Base-by-base conservation (phyloP, 2,888 invertebrate species). In the Cinara cedri region DNA sequence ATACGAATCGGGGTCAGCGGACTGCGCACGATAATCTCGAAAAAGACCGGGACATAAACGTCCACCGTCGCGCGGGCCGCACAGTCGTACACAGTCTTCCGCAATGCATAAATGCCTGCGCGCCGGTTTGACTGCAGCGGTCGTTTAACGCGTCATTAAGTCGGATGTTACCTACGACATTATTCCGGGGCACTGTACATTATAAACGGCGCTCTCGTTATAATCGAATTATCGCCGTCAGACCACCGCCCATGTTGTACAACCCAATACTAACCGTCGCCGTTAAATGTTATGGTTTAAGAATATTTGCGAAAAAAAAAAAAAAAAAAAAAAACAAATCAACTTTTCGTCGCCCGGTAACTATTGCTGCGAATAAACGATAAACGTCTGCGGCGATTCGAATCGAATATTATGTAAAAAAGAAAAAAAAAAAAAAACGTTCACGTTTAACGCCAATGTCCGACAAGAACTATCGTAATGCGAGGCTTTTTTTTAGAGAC, bases 121-220 rank as follows among this genome's bases (percentile, higher is more conserved):
- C 21, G 16, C 46, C 26, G 46, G 63, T 62, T 74, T 21, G 6
- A 34, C 49, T 14, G 6, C 62, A 51, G 6, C 62, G 34, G 26
- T 75, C 75, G 65, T 75, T 75, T 65, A 65, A 66, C 44, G 65
- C 75, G 65, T 75, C 75, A 75, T 75, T 75, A 75, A 54, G 44
- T 24, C 24, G n/a, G 42, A 54, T 54, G 44, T 51, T 51, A 57
- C 44, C 54, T 49, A 34, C 6, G 6, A 34, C 6, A 34, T 34
- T 34, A 72, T 74, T 74, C 51, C 49, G 74, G 44, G 44, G 16
- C 57, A 57, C 44, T 65, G 65, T 34, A 34, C 24, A 51, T 65
- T 65, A 24, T 75, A 75, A 75, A 75, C 54, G 55, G 54, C 63
- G 3, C 34, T 34, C 34, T 75, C 75, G 54, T 75, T 75, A 75